Conservation (phyloP, 2,113 vertebrate species). For the Campylomormyrus tamandua region DNA sequence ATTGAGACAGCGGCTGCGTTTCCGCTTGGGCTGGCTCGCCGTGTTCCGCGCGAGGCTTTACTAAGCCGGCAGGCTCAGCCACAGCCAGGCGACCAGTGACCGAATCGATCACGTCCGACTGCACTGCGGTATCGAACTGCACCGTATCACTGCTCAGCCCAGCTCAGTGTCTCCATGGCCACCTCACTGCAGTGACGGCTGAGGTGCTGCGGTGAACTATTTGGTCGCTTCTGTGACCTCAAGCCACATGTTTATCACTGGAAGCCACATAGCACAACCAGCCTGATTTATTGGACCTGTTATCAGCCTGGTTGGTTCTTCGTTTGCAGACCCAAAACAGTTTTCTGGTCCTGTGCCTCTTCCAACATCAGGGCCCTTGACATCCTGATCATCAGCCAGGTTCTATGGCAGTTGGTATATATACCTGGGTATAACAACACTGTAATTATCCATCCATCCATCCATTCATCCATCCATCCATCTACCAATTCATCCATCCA, state of each 20-base stretch:
- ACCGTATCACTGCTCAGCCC: background rate
- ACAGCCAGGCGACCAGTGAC: background rate
- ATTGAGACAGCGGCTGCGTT: background rate
- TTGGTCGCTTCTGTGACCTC: background rate
- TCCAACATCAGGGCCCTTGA: background rate
- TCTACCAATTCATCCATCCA: background rate
- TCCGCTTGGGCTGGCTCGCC: background rate
- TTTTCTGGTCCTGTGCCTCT: background rate
- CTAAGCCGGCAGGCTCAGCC: background rate
- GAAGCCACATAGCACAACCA: background rate
- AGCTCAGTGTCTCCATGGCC: background rate
- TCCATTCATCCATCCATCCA: background rate
- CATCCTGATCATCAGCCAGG: background rate
- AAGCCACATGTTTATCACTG: background rate
- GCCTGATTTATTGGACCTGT: background rate
- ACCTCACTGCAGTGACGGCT: background rate
- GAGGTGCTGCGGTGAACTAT: background rate
- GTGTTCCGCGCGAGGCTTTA: background rate
- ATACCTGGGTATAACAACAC: background rate
- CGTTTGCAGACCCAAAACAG: background rate
- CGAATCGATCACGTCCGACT: background rate
- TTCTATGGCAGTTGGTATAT: background rate
- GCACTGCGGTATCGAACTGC: background rate
- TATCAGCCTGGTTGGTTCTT: background rate
- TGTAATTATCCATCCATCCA: background rate